Base-by-base conservation (phyloP, 2,888 invertebrate genomes). In the Rhingia rostrata region DNA sequence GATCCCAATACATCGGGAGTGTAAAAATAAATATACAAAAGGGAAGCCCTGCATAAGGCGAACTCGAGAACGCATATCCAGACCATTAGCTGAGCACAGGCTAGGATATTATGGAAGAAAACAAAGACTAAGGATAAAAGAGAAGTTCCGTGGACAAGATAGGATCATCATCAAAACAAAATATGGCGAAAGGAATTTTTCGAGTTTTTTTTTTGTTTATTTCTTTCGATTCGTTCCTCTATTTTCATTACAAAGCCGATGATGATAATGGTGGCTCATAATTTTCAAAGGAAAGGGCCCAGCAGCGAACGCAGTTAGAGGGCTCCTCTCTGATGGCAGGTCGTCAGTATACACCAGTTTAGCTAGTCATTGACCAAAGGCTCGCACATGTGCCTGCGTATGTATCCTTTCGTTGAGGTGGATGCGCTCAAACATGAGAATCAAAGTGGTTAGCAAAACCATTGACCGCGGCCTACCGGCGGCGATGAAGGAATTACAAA, bases 151-250 rank as follows among this genome's bases (percentile, higher is more conserved):
- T 74, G 74, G 56, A 32, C 58, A 51, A 69, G 81, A 75, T 81
- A 81, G 75, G 75, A 81, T 75, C 75, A 75, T 81, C 80, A 61
- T 79, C 66, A 67, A 69, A 69, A 69, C 56, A 51, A 75, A 75
- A 69, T 81, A 81, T 72, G 64, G 75, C 58, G 43, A 69, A 81
- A 81, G 75, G 81, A 81, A 75, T 81, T 75, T 69, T 61, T 81
- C 35, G 41, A 63, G 33, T 75, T 81, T 49, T 30, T 61, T 58
- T 73, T 66, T 12, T 54, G 39, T 33, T 63, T 61, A 30, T 61
- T 49, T 39, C 3, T 3, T 9, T 49, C 37, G 39, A 39, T n/a
- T 9, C 6, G 35, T 47, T 47, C 43, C 30, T 43, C 53, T 53
- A 66, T 45, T 35, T 56, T 49, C 35, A 22, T 32, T 22, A 35